Evolutionary conservation across 2,888 invertebrate genomes (phyloP).

Genomic region (Cosmia trapezina): DNA sequence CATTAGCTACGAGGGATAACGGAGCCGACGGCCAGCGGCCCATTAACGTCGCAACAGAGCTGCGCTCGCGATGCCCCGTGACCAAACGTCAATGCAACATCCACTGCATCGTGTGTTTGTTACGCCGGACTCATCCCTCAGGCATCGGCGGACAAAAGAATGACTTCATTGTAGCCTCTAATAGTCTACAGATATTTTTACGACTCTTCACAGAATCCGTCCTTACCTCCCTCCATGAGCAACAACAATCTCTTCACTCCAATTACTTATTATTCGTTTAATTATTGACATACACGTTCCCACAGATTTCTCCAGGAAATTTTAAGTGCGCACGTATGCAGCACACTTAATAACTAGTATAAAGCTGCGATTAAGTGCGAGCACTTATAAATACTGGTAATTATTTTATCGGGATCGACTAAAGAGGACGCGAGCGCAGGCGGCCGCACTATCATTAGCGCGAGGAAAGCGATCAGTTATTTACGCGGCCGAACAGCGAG

Average conservation of each 20-base stretch:
- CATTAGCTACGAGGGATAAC: constrained; percentile 90
- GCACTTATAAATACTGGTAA: constrained; percentile 88
- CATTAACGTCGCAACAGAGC: constrained; percentile 79
- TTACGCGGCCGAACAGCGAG: constrained; percentile 80
- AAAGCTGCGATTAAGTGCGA: constrained; percentile 83
- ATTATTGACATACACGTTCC: constrained; percentile 77
- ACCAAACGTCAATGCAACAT: constrained; percentile 89
- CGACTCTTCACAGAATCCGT: constrained; percentile 74
- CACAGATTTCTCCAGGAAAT: constrained; percentile 80
- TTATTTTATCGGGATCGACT: constrained; percentile 87
- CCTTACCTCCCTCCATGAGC: constrained; percentile 62
- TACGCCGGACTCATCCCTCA: constrained; percentile 80
- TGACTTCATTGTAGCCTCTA: constrained; percentile 86
- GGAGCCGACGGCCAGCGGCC: constrained; percentile 86
- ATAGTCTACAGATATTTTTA: constrained; percentile 78
- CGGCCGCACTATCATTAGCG: constrained; percentile 89
- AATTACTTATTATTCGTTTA: constrained; percentile 77
- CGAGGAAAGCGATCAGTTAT: constrained; percentile 89
- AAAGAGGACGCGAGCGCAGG: constrained; percentile 83
- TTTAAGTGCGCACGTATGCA: constrained; percentile 77
- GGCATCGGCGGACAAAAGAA: constrained; percentile 86
- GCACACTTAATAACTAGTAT: constrained; percentile 78
- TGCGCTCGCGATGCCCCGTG: constrained; percentile 83
- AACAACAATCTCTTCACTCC: constrained; percentile 57
- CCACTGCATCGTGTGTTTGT: constrained; percentile 73